Base-by-base conservation (phyloP, 2,888 invertebrate genomes). In the Himalopsyche japonica region DNA sequence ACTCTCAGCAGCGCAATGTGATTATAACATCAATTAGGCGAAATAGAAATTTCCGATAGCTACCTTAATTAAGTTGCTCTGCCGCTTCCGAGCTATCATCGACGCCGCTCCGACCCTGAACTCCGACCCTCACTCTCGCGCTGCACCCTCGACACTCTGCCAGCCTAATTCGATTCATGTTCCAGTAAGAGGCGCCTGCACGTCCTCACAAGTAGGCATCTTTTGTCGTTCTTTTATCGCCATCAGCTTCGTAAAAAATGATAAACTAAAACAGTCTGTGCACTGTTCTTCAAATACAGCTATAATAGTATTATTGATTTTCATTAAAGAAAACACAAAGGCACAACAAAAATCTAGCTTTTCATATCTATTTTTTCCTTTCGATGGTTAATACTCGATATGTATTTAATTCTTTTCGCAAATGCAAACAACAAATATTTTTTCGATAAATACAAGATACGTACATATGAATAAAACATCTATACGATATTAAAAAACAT, bases 41-140 rank as follows among this genome's bases (percentile, higher is more conserved):
- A 86, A 87, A 87, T 87, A 87, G 87, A 86, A 87, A 87, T 87
- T 87, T 87, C 87, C 87, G 85, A 87, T 87, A 87, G 87, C 86
- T 86, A 77, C 82, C 83, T 76, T 87, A 86, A 87, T 87, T 86
- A 84, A 87, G 86, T 87, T 87, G 49, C 80, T 43, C n/a, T 57
- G 82, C 81, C 81, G 81, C 81, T 86, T 80, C 70, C 30, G 76
- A 82, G 85, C 86, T 82, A 86, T 86, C 86, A 85, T 86, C 32
- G 82, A 30, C 86, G 81, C 86, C 83, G 27, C 32, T n/a, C 49
- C 81, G 57, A 83, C 86, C 80, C 85, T 86, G 85, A 85, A 85
- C 30, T 81, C 57, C 86, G 81, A 84, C 83, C 20, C 34, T 8
- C 76, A 57, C 76, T 49, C 77, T 76, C 82, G 76, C 32, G 43